Percentiles rank a stretch among this genome's conserved stretches.
Evolutionary conservation across 2,113 vertebrate genomes (phyloP).

Genomic region (Periophthalmodon schlosseri): DNA sequence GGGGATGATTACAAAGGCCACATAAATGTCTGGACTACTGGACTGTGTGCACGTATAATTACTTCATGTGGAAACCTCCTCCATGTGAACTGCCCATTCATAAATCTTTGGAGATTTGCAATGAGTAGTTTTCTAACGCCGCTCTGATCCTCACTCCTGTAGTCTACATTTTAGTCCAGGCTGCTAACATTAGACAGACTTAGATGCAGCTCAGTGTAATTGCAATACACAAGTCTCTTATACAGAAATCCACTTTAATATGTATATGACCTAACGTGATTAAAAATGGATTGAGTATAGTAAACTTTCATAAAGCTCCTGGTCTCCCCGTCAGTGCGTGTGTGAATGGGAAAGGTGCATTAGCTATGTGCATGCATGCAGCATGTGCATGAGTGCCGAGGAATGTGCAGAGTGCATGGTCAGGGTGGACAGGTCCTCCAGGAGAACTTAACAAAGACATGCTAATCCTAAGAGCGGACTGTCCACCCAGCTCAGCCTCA

Average conservation of each 20-base stretch:
- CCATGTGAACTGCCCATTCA: not conserved
- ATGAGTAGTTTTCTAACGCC: too few species aligned
- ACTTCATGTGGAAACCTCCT: too few species aligned
- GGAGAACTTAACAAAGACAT: conserved; percentile 34
- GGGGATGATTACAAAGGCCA: not conserved
- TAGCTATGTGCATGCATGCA: conserved; percentile 64
- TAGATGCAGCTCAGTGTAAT: not conserved
- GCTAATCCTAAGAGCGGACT: not conserved
- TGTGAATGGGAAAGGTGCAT: conserved; percentile 18
- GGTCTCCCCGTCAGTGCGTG: not conserved
- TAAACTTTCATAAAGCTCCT: not conserved
- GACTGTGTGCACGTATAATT: too few species aligned
- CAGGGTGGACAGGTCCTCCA: conserved; percentile 56
- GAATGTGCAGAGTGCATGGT: conserved; percentile 67
- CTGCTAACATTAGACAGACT: not conserved
- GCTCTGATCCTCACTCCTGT: too few species aligned
- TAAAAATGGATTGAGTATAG: not conserved
- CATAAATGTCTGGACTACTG: too few species aligned
- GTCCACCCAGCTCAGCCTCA: not conserved
- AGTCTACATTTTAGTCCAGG: too few species aligned
- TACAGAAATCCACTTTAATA: not conserved
- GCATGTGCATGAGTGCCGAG: conserved; percentile 61
- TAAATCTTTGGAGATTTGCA: too few species aligned
- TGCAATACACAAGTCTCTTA: not conserved
- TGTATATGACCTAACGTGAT: not conserved